Evolutionary conservation across 2,113 vertebrate species (phyloP).

Genomic region (Barbus barbus): DNA sequence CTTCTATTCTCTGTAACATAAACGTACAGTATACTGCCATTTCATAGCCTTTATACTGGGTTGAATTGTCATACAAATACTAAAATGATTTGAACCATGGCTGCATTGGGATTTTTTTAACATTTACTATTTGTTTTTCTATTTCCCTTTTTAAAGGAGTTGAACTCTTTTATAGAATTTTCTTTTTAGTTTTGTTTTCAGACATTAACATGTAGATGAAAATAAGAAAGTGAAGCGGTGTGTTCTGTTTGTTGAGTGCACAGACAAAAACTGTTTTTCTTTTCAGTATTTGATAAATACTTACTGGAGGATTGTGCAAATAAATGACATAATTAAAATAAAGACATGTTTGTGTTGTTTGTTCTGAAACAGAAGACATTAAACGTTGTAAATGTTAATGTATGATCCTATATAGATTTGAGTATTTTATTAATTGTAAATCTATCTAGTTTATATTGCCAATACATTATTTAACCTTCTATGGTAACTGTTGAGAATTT

Average conservation of each 20-base stretch:
- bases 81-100: constrained; percentile 53
- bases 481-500: not conserved
- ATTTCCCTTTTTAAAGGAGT: constrained; percentile 54
- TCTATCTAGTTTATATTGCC: not conserved
- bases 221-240: constrained; percentile 33
- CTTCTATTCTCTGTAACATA: constrained; percentile 40
- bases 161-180: constrained; percentile 59
- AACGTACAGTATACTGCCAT: constrained; percentile 37
- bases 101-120: constrained; percentile 50
- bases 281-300: constrained; percentile 61
- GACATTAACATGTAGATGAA: constrained; percentile 53
- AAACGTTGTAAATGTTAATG: not conserved
- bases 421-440: not conserved
- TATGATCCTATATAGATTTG: not conserved
- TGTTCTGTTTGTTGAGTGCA: constrained; percentile 55
- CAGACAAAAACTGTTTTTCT: constrained; percentile 42
- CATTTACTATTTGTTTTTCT: constrained; percentile 53
- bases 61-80: constrained; percentile 45
- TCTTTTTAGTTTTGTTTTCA: constrained; percentile 39
- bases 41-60: constrained; percentile 51
- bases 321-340: constrained; percentile 43
- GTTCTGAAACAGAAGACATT: not conserved
- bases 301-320: constrained; percentile 52
- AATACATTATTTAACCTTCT: not conserved
- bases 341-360: not conserved